A percentile compares a stretch with the other conserved stretches of the same genome.
These are phyloP conservation scores for Oedothorax gibbosus DNA, from an alignment of 1,140 invertebrate genomes.

Conservation along the genomic window DNA sequence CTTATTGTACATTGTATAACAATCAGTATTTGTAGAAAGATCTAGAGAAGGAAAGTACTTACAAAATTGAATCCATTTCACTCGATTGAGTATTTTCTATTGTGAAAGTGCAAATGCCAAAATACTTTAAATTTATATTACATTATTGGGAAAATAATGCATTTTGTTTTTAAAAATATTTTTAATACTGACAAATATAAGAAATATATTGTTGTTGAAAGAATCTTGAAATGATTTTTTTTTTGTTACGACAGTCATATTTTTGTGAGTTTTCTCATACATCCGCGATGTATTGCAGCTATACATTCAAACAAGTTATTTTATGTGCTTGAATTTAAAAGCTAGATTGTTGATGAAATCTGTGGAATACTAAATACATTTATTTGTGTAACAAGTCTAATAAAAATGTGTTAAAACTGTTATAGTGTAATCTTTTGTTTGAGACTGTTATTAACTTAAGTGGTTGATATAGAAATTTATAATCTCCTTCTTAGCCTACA, in stretches of 20 bases:
- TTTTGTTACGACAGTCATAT: too few relatives aligned
- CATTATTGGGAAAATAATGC: constrained; percentile 13
- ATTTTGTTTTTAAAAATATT: background rate
- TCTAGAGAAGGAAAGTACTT: background rate
- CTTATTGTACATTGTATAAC: constrained; percentile 26
- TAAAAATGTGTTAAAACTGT: constrained; percentile 23
- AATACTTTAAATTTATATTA: constrained; percentile 14
- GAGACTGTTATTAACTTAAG: too few relatives aligned
- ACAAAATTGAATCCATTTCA: background rate
- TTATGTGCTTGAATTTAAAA: constrained; percentile 33
- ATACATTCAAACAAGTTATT: constrained; percentile 2
- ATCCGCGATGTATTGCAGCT: constrained; percentile 22
- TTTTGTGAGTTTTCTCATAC: background rate
- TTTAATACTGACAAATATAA: too few relatives aligned
- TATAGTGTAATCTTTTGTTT: too few relatives aligned
- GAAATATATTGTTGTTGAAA: too few relatives aligned
- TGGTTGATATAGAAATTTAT: too few relatives aligned
- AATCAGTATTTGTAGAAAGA: constrained; percentile 8
- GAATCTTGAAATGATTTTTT: too few relatives aligned
- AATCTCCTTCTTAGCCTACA: too few relatives aligned
- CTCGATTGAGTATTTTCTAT: background rate
- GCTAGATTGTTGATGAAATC: constrained; percentile 31
- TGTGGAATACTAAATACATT: constrained; percentile 34
- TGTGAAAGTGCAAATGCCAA: constrained; percentile 19
- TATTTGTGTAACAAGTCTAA: constrained; percentile 31